Evolutionary conservation across 2,888 invertebrate species (phyloP), one percentile per base, ranked within the genome.

Genomic region (Acleris laterana): DNA sequence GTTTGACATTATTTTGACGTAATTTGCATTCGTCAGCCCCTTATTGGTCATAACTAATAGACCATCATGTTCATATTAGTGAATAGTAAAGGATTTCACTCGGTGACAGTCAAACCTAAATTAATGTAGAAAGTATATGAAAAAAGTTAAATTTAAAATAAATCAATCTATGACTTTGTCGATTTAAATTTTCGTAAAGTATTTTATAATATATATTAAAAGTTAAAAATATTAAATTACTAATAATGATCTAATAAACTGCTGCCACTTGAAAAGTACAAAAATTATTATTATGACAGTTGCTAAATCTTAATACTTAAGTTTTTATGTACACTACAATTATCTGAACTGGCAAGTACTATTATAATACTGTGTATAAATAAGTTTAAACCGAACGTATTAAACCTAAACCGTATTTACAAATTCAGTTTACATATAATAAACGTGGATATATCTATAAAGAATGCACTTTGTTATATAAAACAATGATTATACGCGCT

Each of bases 301-400:
- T 62, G 72, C 78, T 76, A 75, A 78, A 76, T 73, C 72, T 71
- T 66, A 66, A 57, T 50, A 61, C 22, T 52, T 62, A 66, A 28
- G 44, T 51, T 51, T 55, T 32, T 65, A 66, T 88, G 89, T 88
- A 88, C 67, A 77, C 80, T 81, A 84, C 85, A 74, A 77, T 77
- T 77, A 81, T 71, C 77, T 78, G 80, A 85, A 87, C 87, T 89
- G 92, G 92, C 92, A 92, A 91, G 90, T 88, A 84, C 84, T 85
- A 83, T 75, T 73, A 80, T 90, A 91, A 92, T 91, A 91, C 92
- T 92, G 92, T 84, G 87, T 87, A 85, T 86, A 88, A 89, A 87
- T 87, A 81, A 87, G 71, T 71, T 77, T 77, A 72, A 81, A 85
- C 77, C 72, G 78, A 80, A 80, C 72, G 71, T 74, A 77, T 72